Base-by-base conservation (phyloP, 92 coral and sea anemone genomes). In the Zoanthus sociatus region DNA sequence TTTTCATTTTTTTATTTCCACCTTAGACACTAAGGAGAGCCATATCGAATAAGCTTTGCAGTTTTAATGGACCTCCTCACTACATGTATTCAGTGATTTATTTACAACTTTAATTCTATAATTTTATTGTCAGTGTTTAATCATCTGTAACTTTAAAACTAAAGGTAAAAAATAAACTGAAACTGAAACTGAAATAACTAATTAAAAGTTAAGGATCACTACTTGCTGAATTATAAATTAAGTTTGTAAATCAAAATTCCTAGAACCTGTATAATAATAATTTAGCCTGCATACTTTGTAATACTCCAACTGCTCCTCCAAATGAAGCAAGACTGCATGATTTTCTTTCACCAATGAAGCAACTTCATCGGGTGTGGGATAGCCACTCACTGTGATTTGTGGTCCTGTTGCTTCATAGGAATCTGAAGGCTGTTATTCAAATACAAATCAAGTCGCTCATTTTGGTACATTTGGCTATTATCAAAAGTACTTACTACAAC, bases 291-390 rank as follows among this genome's bases (percentile, higher is more conserved):
- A 44, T 91, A 94, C 99, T 94, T 97, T 95, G 77, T 95, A 95
- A 89, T 95, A 94, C 58, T 92, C 96, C 73, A 95, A 93, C 86
- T 95, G 97, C 11, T 86, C 92, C 71, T 95, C 96, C 15, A 95
- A 85, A 67, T 92, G 96, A 67, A 95, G 95, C 71, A 94, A 70
- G 50, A 97, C 86, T 61, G 94, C 83, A 77, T 87, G 88, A 72
- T 96, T 91, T 75, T 90, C 94, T 86, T 97, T 83, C 86, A 97
- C 83, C 44, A 97, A 87, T 1, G 90, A 90, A 61, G 93, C 92
- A 78, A 97, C 60, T 82, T 97, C 98, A 78, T 91, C 95, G 30
- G 90, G 70, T 42, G 73, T 78, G 20, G 98, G 98, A 5, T 89
- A 70, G 58, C 67, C 78, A 10, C 44, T 82, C 1, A 58, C 31